These are phyloP conservation scores for Puffinus mauretanicus DNA, from an alignment of 2,113 vertebrate genomes.

Conservation along the genomic window DNA sequence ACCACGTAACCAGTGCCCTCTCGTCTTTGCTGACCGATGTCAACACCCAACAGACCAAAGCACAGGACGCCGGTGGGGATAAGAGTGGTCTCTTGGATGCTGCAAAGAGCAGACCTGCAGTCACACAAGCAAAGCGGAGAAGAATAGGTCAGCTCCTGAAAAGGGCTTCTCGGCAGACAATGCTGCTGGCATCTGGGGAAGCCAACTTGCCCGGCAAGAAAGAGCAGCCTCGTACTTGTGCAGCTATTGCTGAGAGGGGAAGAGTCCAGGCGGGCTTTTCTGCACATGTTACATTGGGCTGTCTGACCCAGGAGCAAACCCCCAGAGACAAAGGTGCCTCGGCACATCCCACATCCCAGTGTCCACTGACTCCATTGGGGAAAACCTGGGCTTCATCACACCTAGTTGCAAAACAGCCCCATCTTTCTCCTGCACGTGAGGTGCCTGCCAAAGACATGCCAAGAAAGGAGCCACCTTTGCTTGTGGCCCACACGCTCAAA, in stretches of 20 bases:
- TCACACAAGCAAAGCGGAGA: background rate
- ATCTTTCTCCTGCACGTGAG: background rate
- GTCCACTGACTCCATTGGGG: background rate
- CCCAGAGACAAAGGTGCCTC: background rate
- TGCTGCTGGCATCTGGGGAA: background rate
- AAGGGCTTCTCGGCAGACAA: slow-evolving; percentile 19
- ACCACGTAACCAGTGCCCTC: slow-evolving; percentile 49
- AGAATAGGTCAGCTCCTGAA: slow-evolving; percentile 50
- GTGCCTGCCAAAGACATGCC: background rate
- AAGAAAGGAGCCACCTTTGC: background rate
- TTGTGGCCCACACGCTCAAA: background rate
- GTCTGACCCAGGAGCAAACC: background rate
- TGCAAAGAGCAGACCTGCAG: background rate
- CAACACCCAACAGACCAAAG: background rate
- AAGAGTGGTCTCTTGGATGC: background rate
- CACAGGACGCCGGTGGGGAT: background rate
- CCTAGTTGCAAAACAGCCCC: background rate
- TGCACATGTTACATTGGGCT: background rate
- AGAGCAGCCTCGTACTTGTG: background rate
- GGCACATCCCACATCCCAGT: background rate
- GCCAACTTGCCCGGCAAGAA: background rate
- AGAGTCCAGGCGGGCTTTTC: background rate
- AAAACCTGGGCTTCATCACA: background rate
- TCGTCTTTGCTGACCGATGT: slow-evolving; percentile 55
- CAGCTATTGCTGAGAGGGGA: background rate